Base-by-base conservation (phyloP, 2,113 vertebrate species). In the Elephantulus edwardii region DNA sequence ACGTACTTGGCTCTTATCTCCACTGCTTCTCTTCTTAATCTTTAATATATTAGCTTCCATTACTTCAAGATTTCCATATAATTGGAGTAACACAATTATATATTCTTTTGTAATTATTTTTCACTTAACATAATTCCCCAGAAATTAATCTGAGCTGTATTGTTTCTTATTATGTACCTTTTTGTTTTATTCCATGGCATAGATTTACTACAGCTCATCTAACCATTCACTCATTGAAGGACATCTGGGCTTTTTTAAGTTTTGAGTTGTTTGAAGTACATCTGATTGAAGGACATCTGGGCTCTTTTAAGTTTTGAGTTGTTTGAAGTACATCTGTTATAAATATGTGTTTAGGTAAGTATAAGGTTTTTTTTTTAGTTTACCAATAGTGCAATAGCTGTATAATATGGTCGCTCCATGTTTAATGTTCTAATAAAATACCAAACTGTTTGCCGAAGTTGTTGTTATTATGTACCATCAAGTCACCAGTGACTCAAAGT, bases 301-400 rank as follows among this genome's bases (percentile, higher is more conserved):
- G n/a, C n/a, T n/a, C 16, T 77, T 90, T 83, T 56, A 44, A 88
- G 16, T 56, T 88, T 75, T 76, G 38, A 48, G 56, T 42, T 80
- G 22, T 92, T 81, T 48, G 50, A 16, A 91, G 68, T 93, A 79
- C 83, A 46, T 42, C 33, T 83, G 19, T 48, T 83, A 80, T 66
- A 38, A 76, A 75, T 90, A 89, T 81, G 10, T 42, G 80, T 93
- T 78, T 16, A 6, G 17, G n/a, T 74, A 60, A 82, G 54, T 30
- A 60, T 60, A 68, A 54, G 33, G 82, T 94, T 95, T 90, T 50
- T 44, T 75, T 85, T 56, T 64, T 42, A 64, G 83, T 17, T 38
- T 46, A 78, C 50, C 46, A 79, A 70, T 48, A n/a, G n/a, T n/a
- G 20, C 12, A 81, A 74, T 87, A 68, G 33, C 42, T 74, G 48